Base-by-base conservation (phyloP, 2,888 invertebrate species). In the Nemurella pictetii region DNA sequence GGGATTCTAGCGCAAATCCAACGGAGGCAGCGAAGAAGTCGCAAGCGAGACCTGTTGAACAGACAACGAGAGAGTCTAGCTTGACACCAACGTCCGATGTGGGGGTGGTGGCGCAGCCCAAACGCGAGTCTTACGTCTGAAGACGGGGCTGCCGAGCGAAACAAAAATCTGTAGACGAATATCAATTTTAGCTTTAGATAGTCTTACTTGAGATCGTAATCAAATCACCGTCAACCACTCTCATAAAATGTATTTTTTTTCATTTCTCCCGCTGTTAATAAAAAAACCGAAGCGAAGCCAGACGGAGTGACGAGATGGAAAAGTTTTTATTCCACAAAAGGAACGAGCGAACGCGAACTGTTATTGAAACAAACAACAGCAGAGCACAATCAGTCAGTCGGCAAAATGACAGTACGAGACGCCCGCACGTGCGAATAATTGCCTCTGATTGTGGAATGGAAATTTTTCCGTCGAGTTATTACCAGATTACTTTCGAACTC, bases 241-340 rank as follows among this genome's bases (percentile, higher is more conserved):
- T 25, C n/a, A n/a, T 35, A 25, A 25, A 15, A 25, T 78, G 28
- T 30, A 30, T n/a, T 80, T 80, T 30, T 15, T 2, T 29, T 80
- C 35, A 35, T 35, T 7, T 36, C 0, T 30, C 35, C 35, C n/a
- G 1, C 27, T 20, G 36, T 35, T 26, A 81, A 81, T 81, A 35
- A 81, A 77, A 26, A 36, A 81, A 35, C 29, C 27, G 27, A 81
- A 27, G 35, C 27, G 25, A 72, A 30, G 73, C 73, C 7, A 32
- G 25, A 75, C 7, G 27, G 74, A 29, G 5, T 32, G 27, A 26
- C 35, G 28, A 32, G 74, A 84, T 73, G 89, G 89, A 89, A 90
- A 87, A 87, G 89, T 91, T 90, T 90, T 90, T 90, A 90, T 91
- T 91, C 90, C 90, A 90, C 90, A 90, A 86, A 85, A 80, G 25